Evolutionary conservation across 2,888 invertebrate genomes (phyloP).

Genomic region (Fragum whitleyi): DNA sequence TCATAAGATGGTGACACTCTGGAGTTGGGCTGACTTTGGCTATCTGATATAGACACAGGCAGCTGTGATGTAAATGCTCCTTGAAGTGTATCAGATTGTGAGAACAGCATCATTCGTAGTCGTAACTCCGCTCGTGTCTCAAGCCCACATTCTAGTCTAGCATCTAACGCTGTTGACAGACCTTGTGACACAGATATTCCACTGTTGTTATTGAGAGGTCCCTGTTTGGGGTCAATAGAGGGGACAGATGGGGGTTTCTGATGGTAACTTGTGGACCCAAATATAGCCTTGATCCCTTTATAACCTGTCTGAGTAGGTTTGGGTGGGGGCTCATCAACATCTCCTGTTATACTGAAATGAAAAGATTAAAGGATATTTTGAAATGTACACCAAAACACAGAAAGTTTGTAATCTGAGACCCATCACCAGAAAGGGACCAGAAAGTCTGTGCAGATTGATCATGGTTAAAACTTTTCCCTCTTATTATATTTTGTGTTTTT

Average conservation of each 20-base stretch:
- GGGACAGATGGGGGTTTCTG: conserved; percentile 49
- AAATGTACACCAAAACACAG: background rate
- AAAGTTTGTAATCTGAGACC: no score
- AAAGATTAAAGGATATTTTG: no score
- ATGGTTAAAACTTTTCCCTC: no score
- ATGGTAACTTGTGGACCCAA: conserved; percentile 54
- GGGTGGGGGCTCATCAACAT: conserved; percentile 36
- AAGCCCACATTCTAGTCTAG: conserved; percentile 92
- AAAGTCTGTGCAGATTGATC: no score
- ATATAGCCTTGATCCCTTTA: conserved; percentile 47
- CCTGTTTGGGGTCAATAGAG: conserved; percentile 29
- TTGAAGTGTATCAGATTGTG: conserved; percentile 89
- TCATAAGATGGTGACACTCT: conserved; percentile 75
- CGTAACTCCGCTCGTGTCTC: conserved; percentile 92
- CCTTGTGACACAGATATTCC: conserved; percentile 67
- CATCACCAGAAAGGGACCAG: no score
- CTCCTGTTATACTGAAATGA: conserved; percentile 21
- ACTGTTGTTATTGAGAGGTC: conserved; percentile 18
- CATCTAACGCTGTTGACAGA: conserved; percentile 89
- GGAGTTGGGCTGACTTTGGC: conserved; percentile 46
- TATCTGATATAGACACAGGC: conserved; percentile 69
- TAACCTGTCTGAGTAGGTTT: conserved; percentile 36
- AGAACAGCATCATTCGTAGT: conserved; percentile 89
- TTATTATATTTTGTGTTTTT: no score
- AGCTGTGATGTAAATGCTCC: conserved; percentile 86